These are phyloP conservation scores for Epinephelus moara DNA, from an alignment of 2,113 vertebrate species.

Conservation along the genomic window DNA sequence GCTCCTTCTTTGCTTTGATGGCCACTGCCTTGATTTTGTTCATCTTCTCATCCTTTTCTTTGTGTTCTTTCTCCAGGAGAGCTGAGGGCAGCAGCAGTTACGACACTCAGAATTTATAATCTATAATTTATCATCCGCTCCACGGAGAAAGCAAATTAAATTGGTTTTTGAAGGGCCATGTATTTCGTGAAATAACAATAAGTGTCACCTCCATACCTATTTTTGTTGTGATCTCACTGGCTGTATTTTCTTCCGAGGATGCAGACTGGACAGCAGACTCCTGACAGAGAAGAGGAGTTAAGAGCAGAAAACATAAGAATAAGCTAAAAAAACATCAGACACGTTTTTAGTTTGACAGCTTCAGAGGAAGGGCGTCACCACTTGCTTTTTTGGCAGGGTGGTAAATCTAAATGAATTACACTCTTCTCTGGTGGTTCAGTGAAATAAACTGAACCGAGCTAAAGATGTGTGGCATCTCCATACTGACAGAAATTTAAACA, in stretches of 20 bases:
- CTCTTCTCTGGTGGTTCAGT: too few species aligned
- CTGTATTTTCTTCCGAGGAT: conserved; percentile 77
- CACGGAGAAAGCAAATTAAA: not conserved
- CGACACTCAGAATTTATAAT: not conserved
- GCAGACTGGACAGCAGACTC: conserved; percentile 81
- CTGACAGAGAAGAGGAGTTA: conserved; percentile 13
- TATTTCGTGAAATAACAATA: not conserved
- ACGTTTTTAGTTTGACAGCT: too few species aligned
- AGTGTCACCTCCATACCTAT: conserved; percentile 84
- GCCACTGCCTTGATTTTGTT: conserved; percentile 97
- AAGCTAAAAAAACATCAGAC: too few species aligned
- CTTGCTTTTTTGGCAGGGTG: too few species aligned
- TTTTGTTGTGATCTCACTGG: conserved; percentile 87
- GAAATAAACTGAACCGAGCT: too few species aligned
- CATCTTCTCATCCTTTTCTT: conserved; percentile 91
- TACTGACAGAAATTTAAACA: too few species aligned
- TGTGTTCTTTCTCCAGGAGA: conserved; percentile 79
- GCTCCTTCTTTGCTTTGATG: conserved; percentile 96
- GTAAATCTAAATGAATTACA: too few species aligned
- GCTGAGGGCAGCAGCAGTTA: conserved; percentile 55
- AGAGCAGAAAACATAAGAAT: not conserved
- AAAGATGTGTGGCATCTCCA: too few species aligned
- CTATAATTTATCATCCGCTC: not conserved
- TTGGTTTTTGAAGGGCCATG: not conserved
- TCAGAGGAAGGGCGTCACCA: too few species aligned